Evolutionary conservation across 2,113 vertebrate genomes (phyloP).

Genomic region (Sialia sialis): DNA sequence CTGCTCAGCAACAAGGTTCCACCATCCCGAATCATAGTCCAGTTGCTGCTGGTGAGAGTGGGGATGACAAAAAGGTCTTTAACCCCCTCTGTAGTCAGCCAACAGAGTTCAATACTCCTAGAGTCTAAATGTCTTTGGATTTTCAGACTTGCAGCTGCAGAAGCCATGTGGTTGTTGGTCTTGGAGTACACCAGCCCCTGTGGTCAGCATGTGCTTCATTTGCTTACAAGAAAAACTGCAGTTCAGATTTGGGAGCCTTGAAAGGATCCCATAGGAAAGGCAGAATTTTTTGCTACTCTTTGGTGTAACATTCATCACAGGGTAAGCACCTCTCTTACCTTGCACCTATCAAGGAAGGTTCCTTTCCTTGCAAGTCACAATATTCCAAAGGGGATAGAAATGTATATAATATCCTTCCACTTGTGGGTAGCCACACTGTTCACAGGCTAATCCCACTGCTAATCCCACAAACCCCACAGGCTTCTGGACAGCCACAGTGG

Average conservation of each 20-base stretch:
- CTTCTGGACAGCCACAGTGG: neutral
- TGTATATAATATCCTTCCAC: neutral
- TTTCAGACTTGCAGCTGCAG: neutral
- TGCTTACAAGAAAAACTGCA: neutral
- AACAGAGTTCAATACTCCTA: neutral
- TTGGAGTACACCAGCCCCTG: rapidly evolving
- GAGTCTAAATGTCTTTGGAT: neutral
- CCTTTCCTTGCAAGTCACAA: neutral
- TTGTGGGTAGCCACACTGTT: rapidly evolving
- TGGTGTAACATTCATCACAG: neutral
- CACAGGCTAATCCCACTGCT: neutral
- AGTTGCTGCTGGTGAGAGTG: neutral
- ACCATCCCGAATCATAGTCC: neutral
- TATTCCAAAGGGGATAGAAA: neutral
- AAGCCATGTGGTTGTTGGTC: neutral
- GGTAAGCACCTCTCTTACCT: neutral
- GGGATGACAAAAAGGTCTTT: neutral
- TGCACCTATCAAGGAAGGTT: neutral
- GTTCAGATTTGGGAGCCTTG: neutral
- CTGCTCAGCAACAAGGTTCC: neutral
- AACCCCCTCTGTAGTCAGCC: neutral
- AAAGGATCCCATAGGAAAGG: neutral
- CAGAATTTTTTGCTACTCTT: neutral
- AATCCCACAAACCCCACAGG: rapidly evolving
- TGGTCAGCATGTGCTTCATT: neutral